A percentile compares a stretch with the other conserved stretches of the same genome.
phyloP scores from a whole-genome alignment of 2,888 invertebrate genomes.

The Noctua fimbriata region DNA sequence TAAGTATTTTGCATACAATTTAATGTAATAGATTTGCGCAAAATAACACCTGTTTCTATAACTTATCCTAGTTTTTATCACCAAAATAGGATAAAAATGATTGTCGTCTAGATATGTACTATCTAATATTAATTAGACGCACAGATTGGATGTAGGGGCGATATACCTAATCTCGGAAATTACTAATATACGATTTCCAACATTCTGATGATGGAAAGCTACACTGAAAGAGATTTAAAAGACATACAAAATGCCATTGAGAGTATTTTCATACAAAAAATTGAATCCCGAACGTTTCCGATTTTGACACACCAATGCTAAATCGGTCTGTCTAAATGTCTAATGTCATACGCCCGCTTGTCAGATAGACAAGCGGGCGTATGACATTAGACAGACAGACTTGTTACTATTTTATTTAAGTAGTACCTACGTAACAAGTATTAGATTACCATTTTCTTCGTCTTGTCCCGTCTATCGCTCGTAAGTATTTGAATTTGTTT shows the following conservation, averaged over 20 bases:
- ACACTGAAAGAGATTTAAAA: not conserved
- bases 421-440: not conserved
- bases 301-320: not conserved
- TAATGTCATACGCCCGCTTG: too few relatives aligned
- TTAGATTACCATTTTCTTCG: not conserved
- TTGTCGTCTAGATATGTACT: not conserved
- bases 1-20: too few relatives aligned
- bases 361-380: not conserved
- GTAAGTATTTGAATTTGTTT: not conserved
- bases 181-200: not conserved
- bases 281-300: not conserved
- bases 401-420: not conserved
- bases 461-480: not conserved
- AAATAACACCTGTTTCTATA: not conserved
- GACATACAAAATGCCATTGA: not conserved
- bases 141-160: not conserved
- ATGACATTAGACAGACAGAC: not conserved
- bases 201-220: not conserved
- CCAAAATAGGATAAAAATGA: not conserved
- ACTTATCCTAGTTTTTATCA: not conserved
- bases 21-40: not conserved
- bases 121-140: not conserved
- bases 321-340: too few relatives aligned
- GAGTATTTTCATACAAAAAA: not conserved
- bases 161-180: not conserved